These are phyloP conservation scores for Callocephalon fimbriatum DNA, from an alignment of 2,113 vertebrate genomes.

Conservation along the genomic window DNA sequence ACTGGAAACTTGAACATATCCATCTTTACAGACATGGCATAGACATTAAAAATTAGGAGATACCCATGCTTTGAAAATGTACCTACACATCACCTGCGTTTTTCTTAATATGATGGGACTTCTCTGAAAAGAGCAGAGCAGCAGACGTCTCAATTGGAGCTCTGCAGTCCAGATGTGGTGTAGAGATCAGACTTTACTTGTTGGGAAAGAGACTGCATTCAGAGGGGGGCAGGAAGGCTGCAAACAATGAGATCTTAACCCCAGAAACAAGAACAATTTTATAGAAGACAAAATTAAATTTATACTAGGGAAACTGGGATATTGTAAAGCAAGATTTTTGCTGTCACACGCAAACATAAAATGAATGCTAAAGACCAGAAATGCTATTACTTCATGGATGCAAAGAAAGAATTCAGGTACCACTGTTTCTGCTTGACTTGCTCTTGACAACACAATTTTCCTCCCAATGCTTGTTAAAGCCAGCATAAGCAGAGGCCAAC, in stretches of 20 bases:
- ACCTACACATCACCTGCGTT: background rate
- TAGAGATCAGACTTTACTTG: background rate
- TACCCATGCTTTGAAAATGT: background rate
- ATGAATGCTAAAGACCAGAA: background rate
- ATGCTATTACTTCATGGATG: background rate
- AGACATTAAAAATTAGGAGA: background rate
- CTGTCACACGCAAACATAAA: background rate
- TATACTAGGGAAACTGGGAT: rapidly evolving
- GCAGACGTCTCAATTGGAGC: background rate
- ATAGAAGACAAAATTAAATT: background rate
- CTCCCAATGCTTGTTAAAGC: background rate
- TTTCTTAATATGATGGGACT: rapidly evolving
- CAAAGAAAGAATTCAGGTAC: background rate
- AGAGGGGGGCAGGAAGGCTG: background rate
- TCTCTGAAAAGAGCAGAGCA: background rate
- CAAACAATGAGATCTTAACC: background rate
- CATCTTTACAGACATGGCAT: background rate
- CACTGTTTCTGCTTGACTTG: slow-evolving; percentile 19
- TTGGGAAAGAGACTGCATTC: background rate
- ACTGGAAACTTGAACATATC: background rate
- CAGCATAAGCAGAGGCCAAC: background rate
- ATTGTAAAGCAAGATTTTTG: background rate
- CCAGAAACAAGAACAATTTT: background rate
- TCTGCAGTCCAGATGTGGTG: background rate
- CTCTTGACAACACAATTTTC: background rate